phyloP scores from a whole-genome alignment of 2,888 invertebrate species.

The Orthonevra nobilis region DNA sequence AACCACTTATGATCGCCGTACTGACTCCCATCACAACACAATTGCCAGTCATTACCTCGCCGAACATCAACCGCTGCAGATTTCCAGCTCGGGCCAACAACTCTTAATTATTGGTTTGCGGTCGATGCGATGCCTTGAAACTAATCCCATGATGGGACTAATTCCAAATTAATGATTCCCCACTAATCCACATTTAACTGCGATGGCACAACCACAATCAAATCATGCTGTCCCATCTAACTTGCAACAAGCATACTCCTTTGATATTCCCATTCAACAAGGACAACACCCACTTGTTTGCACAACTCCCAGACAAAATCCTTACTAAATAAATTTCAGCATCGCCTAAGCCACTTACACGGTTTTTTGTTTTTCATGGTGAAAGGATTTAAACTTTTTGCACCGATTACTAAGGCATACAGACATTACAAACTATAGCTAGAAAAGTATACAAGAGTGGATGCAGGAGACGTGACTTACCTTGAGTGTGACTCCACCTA shows the following conservation, averaged over 20 bases:
- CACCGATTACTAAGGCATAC: slow-evolving; percentile 25
- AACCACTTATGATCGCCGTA: slow-evolving; percentile 11
- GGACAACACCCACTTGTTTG: slow-evolving; percentile 43
- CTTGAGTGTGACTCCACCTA: slow-evolving; percentile 88
- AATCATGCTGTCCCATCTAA: slow-evolving; percentile 7
- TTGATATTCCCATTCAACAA: background rate
- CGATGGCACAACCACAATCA: slow-evolving; percentile 33
- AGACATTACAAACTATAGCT: background rate
- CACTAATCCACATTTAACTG: slow-evolving; percentile 26
- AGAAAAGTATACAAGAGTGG: slow-evolving; percentile 4
- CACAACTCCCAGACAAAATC: slow-evolving; percentile 24
- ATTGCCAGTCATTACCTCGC: too few relatives aligned
- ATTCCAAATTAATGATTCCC: slow-evolving; percentile 57
- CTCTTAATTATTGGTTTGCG: background rate
- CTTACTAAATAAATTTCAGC: slow-evolving; percentile 14
- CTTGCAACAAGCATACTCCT: background rate
- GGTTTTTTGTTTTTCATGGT: background rate
- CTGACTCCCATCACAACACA: background rate
- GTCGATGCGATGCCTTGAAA: background rate
- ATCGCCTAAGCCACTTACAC: background rate
- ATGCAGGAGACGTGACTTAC: slow-evolving; percentile 78
- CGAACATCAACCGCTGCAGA: background rate
- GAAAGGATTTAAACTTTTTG: slow-evolving; percentile 31
- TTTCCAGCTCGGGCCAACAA: background rate
- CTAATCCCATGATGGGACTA: slow-evolving; percentile 47